phyloP scores from a whole-genome alignment of 1,140 invertebrate species.

The Harlomillsia oculata region DNA sequence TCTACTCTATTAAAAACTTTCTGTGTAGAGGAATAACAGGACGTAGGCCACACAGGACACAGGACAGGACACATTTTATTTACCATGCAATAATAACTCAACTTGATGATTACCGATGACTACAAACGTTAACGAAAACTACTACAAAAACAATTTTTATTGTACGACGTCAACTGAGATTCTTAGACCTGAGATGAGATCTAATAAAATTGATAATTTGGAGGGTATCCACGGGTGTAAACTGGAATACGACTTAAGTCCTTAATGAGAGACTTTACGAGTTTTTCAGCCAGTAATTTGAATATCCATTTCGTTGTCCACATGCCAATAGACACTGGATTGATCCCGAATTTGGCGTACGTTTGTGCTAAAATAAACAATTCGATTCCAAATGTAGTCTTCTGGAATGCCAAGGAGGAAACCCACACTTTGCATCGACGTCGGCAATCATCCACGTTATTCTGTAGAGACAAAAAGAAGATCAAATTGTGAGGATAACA shows the following conservation, averaged over 20 bases:
- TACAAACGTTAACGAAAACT: too few species aligned
- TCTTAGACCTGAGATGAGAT: too few species aligned
- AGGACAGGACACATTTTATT: too few species aligned
- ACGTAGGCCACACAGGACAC: too few species aligned
- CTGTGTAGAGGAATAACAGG: too few species aligned
- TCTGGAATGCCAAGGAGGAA: slow-evolving; percentile 19
- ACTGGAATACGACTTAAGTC: slow-evolving; percentile 14
- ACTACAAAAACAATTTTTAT: too few species aligned
- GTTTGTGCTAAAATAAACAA: slow-evolving; percentile 23
- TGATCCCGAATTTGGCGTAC: slow-evolving; percentile 19
- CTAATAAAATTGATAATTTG: too few species aligned
- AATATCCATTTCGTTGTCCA: slow-evolving; percentile 25
- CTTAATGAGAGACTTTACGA: slow-evolving; percentile 14
- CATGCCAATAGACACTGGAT: slow-evolving; percentile 15
- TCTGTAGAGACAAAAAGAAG: slow-evolving; percentile 12
- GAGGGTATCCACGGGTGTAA: slow-evolving; percentile 16
- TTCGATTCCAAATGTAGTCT: slow-evolving; percentile 17
- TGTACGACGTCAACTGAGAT: too few species aligned
- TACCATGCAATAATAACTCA: too few species aligned
- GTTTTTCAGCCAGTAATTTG: slow-evolving; percentile 11
- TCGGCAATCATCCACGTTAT: slow-evolving; percentile 12
- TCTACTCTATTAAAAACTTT: too few species aligned
- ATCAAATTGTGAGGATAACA: not conserved
- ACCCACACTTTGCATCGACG: slow-evolving; percentile 22
- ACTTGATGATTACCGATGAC: too few species aligned